Evolutionary conservation across 2,797 vertebrate genomes (phyloP), one percentile per base, ranked within the genome.

Genomic region (Sebastes melanostomus): DNA sequence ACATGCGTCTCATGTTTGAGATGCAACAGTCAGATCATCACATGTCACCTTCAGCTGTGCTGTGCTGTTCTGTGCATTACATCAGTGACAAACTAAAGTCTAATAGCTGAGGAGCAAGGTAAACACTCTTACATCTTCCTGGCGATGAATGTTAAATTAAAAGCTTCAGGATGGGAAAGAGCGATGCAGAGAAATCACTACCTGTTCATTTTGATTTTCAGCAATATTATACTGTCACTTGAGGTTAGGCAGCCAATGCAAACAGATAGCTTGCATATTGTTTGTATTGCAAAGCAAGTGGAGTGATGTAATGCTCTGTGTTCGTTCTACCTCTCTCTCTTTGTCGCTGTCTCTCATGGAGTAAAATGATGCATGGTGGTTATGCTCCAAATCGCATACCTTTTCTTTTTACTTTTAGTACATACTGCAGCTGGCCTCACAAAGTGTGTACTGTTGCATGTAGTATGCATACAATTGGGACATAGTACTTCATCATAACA

Each of bases 241-340:
- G n/a, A 63, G 62, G 14, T 50, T 16, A n/a, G 36, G 8, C n/a
- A 24, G 27, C 29, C 6, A 16, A 36, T 12, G 52, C 34, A 9
- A 71, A 38, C 24, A 42, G 42, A 62, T 7, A 9, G 8, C 46
- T 83, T 77, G 67, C 73, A 82, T 78, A 29, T 56, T 16, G 69
- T 82, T 83, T 87, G 74, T 60, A 12, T 86, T 81, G 72, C 82
- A 86, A 80, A 82, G 54, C 30, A 59, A 75, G 58, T 72, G 61
- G 65, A 59, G n/a, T 68, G 62, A 80, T 74, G 73, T 70, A 42
- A 75, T 65, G 55, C 55, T 66, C 6, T 13, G 13, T 25, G 29
- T 71, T 67, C 3, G 8, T 32, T 2, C 55, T 27, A 42, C 29
- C 7, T 50, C 25, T 14, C 29, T 12, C 30, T 75, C 30, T 0